Conservation (phyloP, 2,888 invertebrate genomes). For the Augiades crinisus region DNA sequence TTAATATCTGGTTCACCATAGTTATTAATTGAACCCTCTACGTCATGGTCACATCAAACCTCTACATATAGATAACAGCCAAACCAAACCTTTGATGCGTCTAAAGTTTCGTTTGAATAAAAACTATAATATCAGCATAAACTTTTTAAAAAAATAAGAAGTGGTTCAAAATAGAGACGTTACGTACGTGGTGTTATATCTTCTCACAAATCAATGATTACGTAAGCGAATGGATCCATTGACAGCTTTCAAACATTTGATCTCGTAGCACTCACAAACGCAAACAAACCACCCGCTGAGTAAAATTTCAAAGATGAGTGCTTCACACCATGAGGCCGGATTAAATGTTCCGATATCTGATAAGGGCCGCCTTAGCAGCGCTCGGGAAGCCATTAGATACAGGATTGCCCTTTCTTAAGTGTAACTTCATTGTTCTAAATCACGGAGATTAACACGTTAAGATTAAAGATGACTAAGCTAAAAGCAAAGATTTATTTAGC, state of each 20-base stretch:
- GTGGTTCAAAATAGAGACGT: too few relatives aligned
- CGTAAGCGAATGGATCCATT: not conserved
- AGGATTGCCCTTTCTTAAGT: conserved; percentile 15
- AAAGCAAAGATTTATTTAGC: too few relatives aligned
- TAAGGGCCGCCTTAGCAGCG: not conserved
- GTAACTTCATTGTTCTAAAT: not conserved
- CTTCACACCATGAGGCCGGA: not conserved
- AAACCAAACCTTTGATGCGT: too few relatives aligned
- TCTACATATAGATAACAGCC: too few relatives aligned
- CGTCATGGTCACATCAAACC: too few relatives aligned
- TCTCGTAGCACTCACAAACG: too few relatives aligned
- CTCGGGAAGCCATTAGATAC: conserved; percentile 33
- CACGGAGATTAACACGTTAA: not conserved
- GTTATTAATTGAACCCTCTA: too few relatives aligned
- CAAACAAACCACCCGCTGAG: not conserved
- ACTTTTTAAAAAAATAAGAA: too few relatives aligned
- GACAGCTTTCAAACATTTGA: not conserved
- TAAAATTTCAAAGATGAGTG: not conserved
- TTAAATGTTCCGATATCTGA: not conserved
- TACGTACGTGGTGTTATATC: not conserved
- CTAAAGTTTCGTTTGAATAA: too few relatives aligned
- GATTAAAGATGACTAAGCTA: too few relatives aligned
- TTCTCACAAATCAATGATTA: not conserved
- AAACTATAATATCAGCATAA: too few relatives aligned
- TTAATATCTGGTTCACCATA: conserved; percentile 38